Evolutionary conservation across 1,140 invertebrate genomes (phyloP).

Genomic region (Subanguina moxae): DNA sequence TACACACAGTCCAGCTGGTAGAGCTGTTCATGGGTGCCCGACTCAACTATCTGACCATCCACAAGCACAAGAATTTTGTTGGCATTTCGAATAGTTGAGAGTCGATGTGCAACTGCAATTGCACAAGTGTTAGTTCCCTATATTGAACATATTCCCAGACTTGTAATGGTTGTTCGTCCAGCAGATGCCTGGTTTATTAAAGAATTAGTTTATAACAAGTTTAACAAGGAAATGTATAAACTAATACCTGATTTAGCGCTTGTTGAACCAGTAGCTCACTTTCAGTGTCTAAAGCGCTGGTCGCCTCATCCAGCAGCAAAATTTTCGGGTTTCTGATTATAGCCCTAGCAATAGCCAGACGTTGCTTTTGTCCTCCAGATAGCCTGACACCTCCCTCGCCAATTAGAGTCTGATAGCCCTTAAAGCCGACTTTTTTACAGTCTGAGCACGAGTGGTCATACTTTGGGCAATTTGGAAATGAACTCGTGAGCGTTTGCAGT

Average conservation of each 20-base stretch:
- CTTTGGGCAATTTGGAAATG: constrained; percentile 35
- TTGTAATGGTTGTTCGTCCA: constrained; percentile 41
- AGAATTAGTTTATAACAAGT: too few species aligned
- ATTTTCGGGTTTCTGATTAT: constrained; percentile 51
- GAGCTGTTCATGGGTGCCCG: constrained; percentile 40
- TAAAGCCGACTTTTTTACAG: constrained; percentile 59
- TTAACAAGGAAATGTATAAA: too few species aligned
- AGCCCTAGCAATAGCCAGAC: constrained; percentile 46
- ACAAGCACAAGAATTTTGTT: constrained; percentile 59
- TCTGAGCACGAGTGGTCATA: too few species aligned
- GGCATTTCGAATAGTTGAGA: constrained; percentile 50
- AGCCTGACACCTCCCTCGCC: constrained; percentile 64
- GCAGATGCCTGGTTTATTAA: constrained; percentile 10
- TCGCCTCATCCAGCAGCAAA: constrained; percentile 53
- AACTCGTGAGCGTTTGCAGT: constrained; percentile 55
- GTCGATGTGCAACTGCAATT: constrained; percentile 36
- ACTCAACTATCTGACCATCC: constrained; percentile 60
- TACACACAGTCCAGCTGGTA: constrained; percentile 40
- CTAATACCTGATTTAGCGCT: constrained; percentile 26
- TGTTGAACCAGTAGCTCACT: constrained; percentile 43
- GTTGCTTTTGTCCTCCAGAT: constrained; percentile 51
- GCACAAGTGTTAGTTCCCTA: too few species aligned
- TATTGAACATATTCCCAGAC: too few species aligned
- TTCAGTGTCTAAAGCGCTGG: constrained; percentile 53
- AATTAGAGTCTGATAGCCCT: constrained; percentile 43